A percentile compares a stretch with the other conserved stretches of the same genome.
Conservation (phyloP, 2,113 vertebrate species). For the Engraulis encrasicolus region DNA sequence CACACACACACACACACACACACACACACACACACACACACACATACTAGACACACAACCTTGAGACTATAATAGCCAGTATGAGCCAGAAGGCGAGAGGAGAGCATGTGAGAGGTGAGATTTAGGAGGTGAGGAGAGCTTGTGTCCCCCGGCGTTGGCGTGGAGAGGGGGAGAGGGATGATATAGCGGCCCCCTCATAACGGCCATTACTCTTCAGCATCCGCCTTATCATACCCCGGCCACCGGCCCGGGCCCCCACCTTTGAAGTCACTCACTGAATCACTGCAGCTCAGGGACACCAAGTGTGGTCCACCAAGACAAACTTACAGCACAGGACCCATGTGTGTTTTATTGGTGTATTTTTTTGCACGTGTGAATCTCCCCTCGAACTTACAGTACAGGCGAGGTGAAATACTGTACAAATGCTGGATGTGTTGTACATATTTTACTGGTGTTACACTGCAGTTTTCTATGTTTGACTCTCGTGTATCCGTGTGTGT, state of each 20-base stretch:
- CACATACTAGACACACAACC: background rate
- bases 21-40: slow-evolving; percentile 36
- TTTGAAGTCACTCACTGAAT: background rate
- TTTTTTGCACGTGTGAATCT: too few species aligned
- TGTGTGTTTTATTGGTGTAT: too few species aligned
- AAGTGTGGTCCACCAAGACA: background rate
- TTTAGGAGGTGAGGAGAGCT: background rate
- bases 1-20: background rate
- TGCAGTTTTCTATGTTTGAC: too few species aligned
- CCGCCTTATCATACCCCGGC: background rate
- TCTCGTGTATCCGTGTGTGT: too few species aligned
- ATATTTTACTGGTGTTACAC: too few species aligned
- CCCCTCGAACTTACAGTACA: too few species aligned
- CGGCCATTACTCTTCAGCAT: background rate
- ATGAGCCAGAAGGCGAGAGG: background rate
- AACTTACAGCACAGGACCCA: too few species aligned
- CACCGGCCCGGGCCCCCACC: slow-evolving; percentile 11
- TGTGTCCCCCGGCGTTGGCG: background rate
- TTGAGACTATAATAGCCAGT: too few species aligned
- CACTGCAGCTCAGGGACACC: background rate
- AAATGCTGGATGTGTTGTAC: background rate
- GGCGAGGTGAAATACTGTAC: background rate
- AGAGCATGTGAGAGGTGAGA: background rate
- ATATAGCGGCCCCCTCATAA: background rate
- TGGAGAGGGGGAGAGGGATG: background rate